Evolutionary conservation across 2,888 invertebrate species (phyloP).

Genomic region (Phyllotreta cruciferae): DNA sequence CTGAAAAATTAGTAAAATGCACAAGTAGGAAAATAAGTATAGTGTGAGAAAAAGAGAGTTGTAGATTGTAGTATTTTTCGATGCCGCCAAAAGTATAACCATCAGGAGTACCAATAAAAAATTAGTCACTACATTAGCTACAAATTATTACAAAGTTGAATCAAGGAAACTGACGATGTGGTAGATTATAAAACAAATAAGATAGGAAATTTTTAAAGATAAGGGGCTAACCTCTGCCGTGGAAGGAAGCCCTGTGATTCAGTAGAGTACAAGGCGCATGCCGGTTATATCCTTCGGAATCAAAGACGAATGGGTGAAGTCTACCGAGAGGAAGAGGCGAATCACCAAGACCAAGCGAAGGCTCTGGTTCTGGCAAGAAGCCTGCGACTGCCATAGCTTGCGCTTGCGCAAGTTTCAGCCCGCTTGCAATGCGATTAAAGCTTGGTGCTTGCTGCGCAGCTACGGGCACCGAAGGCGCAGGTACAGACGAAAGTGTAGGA

Average conservation of each 20-base stretch:
- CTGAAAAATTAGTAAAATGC: neutral
- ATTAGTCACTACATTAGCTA: no score
- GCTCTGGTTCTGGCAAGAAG: conserved; percentile 64
- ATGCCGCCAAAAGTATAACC: no score
- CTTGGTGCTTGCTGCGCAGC: conserved; percentile 57
- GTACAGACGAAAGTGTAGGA: conserved; percentile 40
- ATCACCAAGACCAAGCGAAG: conserved; percentile 30
- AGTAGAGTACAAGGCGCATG: conserved; percentile 59
- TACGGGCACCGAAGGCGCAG: conserved; percentile 49
- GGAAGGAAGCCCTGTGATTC: conserved; percentile 70
- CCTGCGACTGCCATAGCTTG: conserved; percentile 77
- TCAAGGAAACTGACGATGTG: no score
- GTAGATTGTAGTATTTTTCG: no score
- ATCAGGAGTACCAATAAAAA: no score
- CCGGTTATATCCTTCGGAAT: conserved; percentile 56
- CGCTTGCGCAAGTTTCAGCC: conserved; percentile 73
- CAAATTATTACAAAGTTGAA: no score
- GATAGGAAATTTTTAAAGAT: conserved; percentile 13
- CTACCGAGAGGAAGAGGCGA: conserved; percentile 43
- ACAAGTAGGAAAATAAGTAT: conserved; percentile 1
- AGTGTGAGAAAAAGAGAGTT: no score
- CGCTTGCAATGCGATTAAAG: conserved; percentile 70
- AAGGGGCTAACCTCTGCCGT: conserved; percentile 68
- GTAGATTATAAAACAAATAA: no score
- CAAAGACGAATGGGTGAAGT: conserved; percentile 45